Percentiles rank a stretch among this genome's conserved stretches.
Conservation (phyloP, 2,113 vertebrate genomes). For the Serilophus lunatus region DNA sequence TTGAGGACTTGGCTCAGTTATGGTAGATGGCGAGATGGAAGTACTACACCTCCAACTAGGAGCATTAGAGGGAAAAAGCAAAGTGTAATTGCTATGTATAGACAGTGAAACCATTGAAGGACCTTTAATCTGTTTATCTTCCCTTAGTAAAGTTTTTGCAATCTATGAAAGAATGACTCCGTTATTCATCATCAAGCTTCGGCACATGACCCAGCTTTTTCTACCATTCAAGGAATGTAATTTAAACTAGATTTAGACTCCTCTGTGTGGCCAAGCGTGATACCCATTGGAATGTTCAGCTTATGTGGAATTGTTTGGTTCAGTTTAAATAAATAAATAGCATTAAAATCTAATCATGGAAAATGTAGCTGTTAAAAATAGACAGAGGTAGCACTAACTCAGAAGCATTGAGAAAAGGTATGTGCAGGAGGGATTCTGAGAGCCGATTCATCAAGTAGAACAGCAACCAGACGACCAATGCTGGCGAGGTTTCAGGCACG, state of each 20-base stretch:
- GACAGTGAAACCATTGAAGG: not conserved
- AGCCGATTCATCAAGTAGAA: not conserved
- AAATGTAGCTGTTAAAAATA: slow-evolving; percentile 60
- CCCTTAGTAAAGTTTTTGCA: slow-evolving; percentile 25
- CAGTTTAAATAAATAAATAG: slow-evolving; percentile 57
- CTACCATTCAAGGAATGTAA: slow-evolving; percentile 51
- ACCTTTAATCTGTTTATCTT: slow-evolving; percentile 24
- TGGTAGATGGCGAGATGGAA: not conserved
- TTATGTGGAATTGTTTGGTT: slow-evolving; percentile 33
- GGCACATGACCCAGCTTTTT: slow-evolving; percentile 13
- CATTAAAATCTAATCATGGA: slow-evolving; percentile 60
- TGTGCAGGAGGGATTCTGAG: not conserved
- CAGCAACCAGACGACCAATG: not conserved
- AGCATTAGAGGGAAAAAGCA: not conserved
- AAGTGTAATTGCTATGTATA: not conserved
- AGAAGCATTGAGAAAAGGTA: not conserved
- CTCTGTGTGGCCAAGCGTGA: not conserved
- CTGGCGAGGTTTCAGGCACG: slow-evolving; percentile 34
- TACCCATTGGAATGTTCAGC: slow-evolving; percentile 34
- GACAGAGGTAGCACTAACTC: not conserved
- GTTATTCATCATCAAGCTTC: slow-evolving; percentile 30
- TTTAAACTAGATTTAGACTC: slow-evolving; percentile 44
- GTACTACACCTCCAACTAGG: not conserved
- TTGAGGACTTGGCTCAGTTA: not conserved
- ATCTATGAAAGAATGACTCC: slow-evolving; percentile 4